These are phyloP conservation scores for Emberiza fucata DNA, from an alignment of 2,113 vertebrate species.

Conservation along the genomic window DNA sequence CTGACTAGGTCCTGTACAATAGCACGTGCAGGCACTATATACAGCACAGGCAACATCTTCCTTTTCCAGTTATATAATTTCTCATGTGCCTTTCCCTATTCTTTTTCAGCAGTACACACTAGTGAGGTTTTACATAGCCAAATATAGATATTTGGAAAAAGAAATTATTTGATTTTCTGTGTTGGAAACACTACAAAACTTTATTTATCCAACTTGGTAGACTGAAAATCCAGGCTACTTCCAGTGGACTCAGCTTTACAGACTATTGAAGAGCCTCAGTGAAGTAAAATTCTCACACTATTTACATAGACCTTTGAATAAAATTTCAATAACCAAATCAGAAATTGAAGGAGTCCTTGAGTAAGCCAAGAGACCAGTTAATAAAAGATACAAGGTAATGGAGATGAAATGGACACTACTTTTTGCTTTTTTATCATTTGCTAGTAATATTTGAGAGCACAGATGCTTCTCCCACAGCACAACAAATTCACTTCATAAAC, in stretches of 20 bases:
- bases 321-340: neutral
- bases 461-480: neutral
- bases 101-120: neutral
- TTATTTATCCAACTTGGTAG: neutral
- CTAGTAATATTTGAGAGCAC: neutral
- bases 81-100: neutral
- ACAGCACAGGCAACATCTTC: neutral
- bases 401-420: neutral
- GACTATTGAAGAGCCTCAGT: neutral
- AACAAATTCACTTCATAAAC: neutral
- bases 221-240: neutral
- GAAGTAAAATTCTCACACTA: neutral
- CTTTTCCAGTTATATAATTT: neutral
- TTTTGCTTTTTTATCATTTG: neutral
- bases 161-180: neutral
- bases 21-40: fast-evolving
- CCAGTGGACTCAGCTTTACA: neutral
- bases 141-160: neutral
- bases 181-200: neutral
- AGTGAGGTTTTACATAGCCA: neutral
- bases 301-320: neutral
- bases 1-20: neutral
- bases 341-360: neutral
- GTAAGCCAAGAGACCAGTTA: neutral
- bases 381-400: neutral